These are phyloP conservation scores for Mormyrus lacerda DNA, from an alignment of 2,113 vertebrate species.

Conservation along the genomic window DNA sequence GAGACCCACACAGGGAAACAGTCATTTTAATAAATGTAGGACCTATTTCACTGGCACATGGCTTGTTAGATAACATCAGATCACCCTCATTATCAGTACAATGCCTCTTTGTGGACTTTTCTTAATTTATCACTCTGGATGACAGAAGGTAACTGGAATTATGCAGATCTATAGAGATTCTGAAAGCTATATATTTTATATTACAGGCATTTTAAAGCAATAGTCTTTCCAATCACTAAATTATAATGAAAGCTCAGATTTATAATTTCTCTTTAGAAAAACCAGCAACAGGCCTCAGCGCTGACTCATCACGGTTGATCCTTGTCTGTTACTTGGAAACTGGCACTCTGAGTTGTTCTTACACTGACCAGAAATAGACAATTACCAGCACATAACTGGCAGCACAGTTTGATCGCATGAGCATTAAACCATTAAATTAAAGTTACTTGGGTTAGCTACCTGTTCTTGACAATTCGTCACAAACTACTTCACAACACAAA, in stretches of 20 bases:
- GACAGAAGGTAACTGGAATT: neutral
- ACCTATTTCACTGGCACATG: neutral
- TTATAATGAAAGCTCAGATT: neutral
- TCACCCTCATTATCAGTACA: neutral
- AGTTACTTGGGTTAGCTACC: neutral
- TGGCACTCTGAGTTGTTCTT: slow-evolving; percentile 3
- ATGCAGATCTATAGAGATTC: neutral
- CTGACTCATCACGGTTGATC: neutral
- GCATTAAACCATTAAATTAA: neutral
- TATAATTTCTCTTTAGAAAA: neutral
- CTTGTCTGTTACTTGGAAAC: slow-evolving; percentile 5
- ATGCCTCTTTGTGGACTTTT: neutral
- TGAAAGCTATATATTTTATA: neutral
- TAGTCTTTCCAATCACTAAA: neutral
- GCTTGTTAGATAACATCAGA: neutral
- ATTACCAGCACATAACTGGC: neutral
- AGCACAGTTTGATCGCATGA: neutral
- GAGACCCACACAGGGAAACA: neutral
- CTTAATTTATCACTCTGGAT: neutral
- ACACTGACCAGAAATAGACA: neutral
- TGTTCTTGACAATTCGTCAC: neutral
- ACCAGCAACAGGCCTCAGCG: neutral
- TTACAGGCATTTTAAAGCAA: neutral
- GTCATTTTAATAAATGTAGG: neutral
- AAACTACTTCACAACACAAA: neutral